These are phyloP conservation scores for Drosophila kanapiae DNA, from an alignment of 1,140 invertebrate genomes.

Conservation along the genomic window DNA sequence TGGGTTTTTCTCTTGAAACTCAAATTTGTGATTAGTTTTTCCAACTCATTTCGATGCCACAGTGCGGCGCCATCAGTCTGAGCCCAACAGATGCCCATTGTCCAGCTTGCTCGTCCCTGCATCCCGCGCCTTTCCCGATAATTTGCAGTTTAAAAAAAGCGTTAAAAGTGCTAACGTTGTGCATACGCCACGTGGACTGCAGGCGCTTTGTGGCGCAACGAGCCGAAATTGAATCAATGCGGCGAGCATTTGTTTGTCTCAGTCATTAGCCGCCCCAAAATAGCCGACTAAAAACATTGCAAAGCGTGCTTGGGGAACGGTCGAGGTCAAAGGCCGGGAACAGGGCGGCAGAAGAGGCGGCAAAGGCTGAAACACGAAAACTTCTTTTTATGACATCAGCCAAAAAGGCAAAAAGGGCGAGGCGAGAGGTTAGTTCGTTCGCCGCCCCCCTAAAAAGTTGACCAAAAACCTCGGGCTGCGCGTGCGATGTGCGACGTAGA, in stretches of 20 bases:
- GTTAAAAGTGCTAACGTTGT: constrained; percentile 56
- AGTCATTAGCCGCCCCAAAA: constrained; percentile 31
- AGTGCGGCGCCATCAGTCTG: constrained; percentile 60
- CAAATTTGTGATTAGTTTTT: too few relatives aligned
- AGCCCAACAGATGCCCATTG: constrained; percentile 23
- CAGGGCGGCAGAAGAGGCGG: constrained; percentile 3
- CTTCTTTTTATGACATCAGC: constrained; percentile 46
- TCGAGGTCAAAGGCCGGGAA: constrained; percentile 14
- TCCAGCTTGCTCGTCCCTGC: not conserved
- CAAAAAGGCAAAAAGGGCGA: not conserved
- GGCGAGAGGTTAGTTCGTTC: not conserved
- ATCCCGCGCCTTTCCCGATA: constrained; percentile 10
- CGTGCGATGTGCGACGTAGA: constrained; percentile 12
- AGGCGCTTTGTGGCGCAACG: constrained; percentile 12
- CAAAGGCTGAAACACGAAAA: constrained; percentile 9
- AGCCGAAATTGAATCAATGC: constrained; percentile 38
- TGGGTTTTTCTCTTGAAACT: not conserved
- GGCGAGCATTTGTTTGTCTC: constrained; percentile 19
- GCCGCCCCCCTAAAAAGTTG: constrained; percentile 36
- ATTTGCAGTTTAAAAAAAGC: constrained; percentile 61
- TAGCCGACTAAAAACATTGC: constrained; percentile 15
- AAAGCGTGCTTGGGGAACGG: not conserved
- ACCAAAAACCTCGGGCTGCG: constrained; percentile 33
- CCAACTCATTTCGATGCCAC: constrained; percentile 1
- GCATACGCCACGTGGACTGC: constrained; percentile 70